Percentiles rank a stretch among this genome's conserved stretches.
These are phyloP conservation scores for Setipinna tenuifilis DNA, from an alignment of 2,797 vertebrate species.

Conservation along the genomic window DNA sequence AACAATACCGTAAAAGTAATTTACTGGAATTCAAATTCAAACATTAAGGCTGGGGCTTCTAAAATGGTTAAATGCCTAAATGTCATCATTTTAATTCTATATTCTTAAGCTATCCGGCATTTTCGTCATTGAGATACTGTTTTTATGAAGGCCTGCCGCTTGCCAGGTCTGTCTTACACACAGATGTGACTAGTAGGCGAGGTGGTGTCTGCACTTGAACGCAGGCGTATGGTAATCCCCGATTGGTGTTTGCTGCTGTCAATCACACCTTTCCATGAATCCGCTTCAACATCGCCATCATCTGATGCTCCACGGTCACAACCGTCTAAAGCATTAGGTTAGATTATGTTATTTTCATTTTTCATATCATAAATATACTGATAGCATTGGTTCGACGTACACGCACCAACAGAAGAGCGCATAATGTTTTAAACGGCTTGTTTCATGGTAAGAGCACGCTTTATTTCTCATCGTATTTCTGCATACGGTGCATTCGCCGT, in stretches of 20 bases:
- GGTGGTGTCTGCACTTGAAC: constrained; percentile 29
- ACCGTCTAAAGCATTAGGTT: constrained; percentile 67
- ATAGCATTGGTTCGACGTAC: not conserved
- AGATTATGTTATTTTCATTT: constrained; percentile 63
- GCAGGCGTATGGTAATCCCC: constrained; percentile 45
- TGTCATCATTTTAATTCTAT: not conserved
- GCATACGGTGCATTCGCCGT: constrained; percentile 67
- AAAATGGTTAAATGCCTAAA: no score
- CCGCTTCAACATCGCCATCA: constrained; percentile 73
- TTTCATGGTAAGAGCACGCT: constrained; percentile 68
- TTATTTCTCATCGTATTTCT: constrained; percentile 57
- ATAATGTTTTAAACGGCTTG: constrained; percentile 65
- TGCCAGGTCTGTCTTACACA: not conserved
- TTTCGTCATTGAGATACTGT: not conserved
- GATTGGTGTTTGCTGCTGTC: constrained; percentile 68
- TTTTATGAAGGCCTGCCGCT: not conserved
- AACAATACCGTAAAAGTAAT: no score
- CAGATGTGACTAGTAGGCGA: constrained; percentile 3
- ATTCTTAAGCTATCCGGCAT: not conserved
- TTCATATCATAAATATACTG: constrained; percentile 20
- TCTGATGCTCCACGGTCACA: constrained; percentile 74
- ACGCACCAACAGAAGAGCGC: constrained; percentile 40
- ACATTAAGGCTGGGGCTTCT: no score
- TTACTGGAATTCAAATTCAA: no score
- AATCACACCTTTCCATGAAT: constrained; percentile 61